Evolutionary conservation across 2,888 invertebrate species (phyloP), one percentile per base, ranked within the genome.

Genomic region (Tribolium freemani): DNA sequence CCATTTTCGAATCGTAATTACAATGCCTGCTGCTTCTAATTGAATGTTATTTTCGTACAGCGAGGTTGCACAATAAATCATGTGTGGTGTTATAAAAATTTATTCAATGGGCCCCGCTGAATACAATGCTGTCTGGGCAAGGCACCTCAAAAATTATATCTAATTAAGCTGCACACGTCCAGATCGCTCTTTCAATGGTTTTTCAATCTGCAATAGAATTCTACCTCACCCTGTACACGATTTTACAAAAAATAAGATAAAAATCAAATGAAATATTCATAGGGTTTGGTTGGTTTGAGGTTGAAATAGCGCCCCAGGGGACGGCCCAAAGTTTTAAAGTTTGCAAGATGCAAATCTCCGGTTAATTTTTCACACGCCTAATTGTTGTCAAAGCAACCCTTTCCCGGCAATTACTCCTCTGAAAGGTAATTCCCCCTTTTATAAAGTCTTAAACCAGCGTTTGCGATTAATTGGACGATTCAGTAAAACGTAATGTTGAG

Each of bases 1-100:
- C 45, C 56, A 46, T 67, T 56, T 54, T 30, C n/a, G 30, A 67
- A 56, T 46, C 21, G 45, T 67, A 53, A 67, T 60, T 60, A 60
- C 54, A 64, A 38, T 64, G 64, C 64, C 45, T 56, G 46, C 46
- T 67, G 66, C 30, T 67, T 44, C 56, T 67, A 67, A 67, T 67
- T 67, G 66, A 67, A 67, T 67, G 66, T 45, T 64, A 64, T 64
- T 64, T 67, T 69, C 58, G 51, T 50, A 50, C 57, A 57, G 57
- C 50, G 48, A 20, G 21, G 56, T 61, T 61, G 44, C 54, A 69
- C 26, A 67, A 67, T 67, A 67, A 54, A 67, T 67, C 66, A 60
- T 26, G 44, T 44, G 53, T 53, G 10, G 54, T 48, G 26, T 54
- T 30, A 46, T 46, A 67, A 67, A 54, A 66, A 66, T 56, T 38